A percentile compares a stretch with the other conserved stretches of the same genome.
These are phyloP conservation scores for Falco columbarius DNA, from an alignment of 2,797 vertebrate species.

Conservation along the genomic window DNA sequence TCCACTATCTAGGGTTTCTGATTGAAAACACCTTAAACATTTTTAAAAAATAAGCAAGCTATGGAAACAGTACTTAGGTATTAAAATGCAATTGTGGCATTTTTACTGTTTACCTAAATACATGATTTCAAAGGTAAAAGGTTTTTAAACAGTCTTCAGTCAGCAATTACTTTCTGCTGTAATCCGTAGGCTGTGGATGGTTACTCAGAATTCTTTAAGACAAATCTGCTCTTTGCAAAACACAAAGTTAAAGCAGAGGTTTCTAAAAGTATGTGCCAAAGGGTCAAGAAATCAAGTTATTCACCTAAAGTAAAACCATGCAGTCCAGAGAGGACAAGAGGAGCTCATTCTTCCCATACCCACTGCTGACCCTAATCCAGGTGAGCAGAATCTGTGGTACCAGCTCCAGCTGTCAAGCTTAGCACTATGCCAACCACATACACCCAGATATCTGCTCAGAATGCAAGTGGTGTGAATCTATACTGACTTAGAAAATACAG, in stretches of 20 bases:
- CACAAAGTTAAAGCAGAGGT: not conserved
- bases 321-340: not conserved
- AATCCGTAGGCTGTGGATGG: not conserved
- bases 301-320: not conserved
- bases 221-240: not conserved
- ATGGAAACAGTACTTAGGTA: not conserved
- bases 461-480: not conserved
- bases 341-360: not conserved
- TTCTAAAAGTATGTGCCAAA: not conserved
- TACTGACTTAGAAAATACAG: not conserved
- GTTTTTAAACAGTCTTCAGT: not conserved
- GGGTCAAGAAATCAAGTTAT: not conserved
- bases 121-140: not conserved
- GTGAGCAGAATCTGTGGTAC: not conserved
- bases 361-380: not conserved
- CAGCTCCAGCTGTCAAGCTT: not conserved
- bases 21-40: not conserved
- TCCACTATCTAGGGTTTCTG: not conserved
- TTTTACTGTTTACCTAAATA: not conserved
- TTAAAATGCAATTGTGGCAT: not conserved
- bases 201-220: not conserved
- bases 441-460: not conserved
- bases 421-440: not conserved
- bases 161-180: not conserved
- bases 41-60: not conserved